These are phyloP conservation scores for Drosophila algonquin DNA, from an alignment of 2,888 invertebrate species.

Conservation along the genomic window DNA sequence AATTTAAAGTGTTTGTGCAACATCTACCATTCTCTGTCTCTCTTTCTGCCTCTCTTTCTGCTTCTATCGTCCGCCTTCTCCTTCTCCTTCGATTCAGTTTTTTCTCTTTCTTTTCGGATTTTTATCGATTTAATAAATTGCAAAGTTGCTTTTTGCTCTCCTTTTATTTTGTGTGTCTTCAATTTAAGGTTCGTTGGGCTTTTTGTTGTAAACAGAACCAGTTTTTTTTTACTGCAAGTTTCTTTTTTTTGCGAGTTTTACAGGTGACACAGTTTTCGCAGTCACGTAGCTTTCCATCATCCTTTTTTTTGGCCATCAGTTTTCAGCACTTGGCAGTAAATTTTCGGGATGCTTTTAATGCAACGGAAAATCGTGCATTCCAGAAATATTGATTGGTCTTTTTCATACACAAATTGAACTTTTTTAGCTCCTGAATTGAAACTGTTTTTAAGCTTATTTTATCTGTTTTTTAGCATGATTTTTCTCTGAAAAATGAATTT, in stretches of 20 bases:
- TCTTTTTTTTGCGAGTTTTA: constrained; percentile 38
- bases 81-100: constrained; percentile 27
- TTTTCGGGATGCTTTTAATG: constrained; percentile 19
- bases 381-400: background rate
- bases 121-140: constrained; percentile 75
- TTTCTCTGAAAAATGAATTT: constrained; percentile 55
- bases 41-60: background rate
- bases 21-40: constrained; percentile 18
- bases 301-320: constrained; percentile 51
- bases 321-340: constrained; percentile 45
- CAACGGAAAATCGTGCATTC: background rate
- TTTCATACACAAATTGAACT: background rate
- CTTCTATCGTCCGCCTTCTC: background rate
- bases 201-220: constrained; percentile 7
- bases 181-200: constrained; percentile 55
- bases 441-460: background rate
- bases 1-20: constrained; percentile 38
- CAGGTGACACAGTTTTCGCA: constrained; percentile 65
- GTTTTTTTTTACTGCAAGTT: constrained; percentile 5
- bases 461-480: background rate
- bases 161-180: constrained; percentile 46
- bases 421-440: no score
- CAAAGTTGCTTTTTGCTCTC: constrained; percentile 24
- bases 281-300: constrained; percentile 48
- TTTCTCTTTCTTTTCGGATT: constrained; percentile 20